Percentiles rank a stretch among this genome's conserved stretches.
These are phyloP conservation scores for Strigamia crassipes DNA, from an alignment of 2,888 invertebrate genomes.

Conservation along the genomic window DNA sequence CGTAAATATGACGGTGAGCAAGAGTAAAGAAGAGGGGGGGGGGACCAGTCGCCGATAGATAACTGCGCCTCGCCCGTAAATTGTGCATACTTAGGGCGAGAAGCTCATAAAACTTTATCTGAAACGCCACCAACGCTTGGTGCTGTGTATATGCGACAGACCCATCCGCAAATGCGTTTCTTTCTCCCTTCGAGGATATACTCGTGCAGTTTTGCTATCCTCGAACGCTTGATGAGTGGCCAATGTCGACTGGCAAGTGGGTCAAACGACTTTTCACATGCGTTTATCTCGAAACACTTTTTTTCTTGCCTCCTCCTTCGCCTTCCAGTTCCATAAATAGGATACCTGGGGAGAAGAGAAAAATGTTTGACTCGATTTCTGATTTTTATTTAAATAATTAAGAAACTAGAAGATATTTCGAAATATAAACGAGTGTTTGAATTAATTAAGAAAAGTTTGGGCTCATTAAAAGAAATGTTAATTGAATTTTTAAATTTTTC, in stretches of 20 bases:
- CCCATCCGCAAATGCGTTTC: constrained; percentile 41
- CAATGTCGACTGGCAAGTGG: constrained; percentile 38
- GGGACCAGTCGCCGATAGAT: constrained; percentile 36
- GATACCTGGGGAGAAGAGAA: not conserved
- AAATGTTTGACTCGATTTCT: no score
- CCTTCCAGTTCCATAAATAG: not conserved
- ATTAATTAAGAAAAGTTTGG: no score
- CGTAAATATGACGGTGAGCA: constrained; percentile 35
- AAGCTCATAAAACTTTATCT: constrained; percentile 42
- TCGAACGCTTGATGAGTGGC: constrained; percentile 35
- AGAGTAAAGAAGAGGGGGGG: constrained; percentile 22
- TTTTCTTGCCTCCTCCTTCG: not conserved
- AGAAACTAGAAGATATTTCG: no score
- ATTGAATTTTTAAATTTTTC: not conserved
- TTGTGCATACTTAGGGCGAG: constrained; percentile 41
- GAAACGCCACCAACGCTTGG: constrained; percentile 32
- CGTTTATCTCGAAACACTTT: constrained; percentile 1
- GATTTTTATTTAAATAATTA: no score
- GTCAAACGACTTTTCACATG: constrained; percentile 37
- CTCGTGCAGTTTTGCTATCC: constrained; percentile 12
- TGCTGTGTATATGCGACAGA: constrained; percentile 30
- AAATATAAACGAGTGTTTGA: no score
- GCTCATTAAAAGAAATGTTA: not conserved
- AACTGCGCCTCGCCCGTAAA: constrained; percentile 40
- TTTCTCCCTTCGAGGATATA: constrained; percentile 42